Conservation (phyloP, 2,797 vertebrate genomes). For the Ctenosaura bakeri region DNA sequence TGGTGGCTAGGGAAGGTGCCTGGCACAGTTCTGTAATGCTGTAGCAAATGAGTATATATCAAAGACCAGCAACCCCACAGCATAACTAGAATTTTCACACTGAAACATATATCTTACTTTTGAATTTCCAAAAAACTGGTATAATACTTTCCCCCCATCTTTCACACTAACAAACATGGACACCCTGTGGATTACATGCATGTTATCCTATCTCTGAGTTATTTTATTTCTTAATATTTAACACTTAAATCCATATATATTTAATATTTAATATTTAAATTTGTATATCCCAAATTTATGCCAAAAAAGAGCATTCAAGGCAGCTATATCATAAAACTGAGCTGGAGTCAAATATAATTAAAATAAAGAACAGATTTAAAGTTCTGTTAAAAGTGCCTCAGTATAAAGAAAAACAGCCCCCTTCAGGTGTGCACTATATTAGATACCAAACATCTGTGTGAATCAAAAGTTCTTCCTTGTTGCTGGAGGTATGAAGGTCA, state of each 20-base stretch:
- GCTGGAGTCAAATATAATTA: background rate
- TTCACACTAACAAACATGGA: background rate
- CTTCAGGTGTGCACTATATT: no score
- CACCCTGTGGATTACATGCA: background rate
- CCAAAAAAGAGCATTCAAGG: background rate
- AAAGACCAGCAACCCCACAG: background rate
- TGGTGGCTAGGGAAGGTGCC: background rate
- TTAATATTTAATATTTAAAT: background rate
- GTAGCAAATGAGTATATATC: conserved; percentile 18
- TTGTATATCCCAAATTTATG: background rate
- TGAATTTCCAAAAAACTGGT: background rate
- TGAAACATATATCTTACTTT: background rate
- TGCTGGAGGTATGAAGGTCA: no score
- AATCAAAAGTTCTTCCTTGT: no score
- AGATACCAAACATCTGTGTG: no score
- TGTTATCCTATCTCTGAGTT: background rate
- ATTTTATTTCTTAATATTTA: background rate
- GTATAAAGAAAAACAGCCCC: no score
- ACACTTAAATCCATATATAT: background rate
- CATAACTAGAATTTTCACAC: background rate
- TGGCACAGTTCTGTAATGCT: background rate
- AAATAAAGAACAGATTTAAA: background rate
- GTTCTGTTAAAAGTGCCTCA: background rate
- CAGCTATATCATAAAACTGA: background rate
- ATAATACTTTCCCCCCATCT: no score